Conservation (phyloP, 92 coral and sea anemone species). For the Ricordea florida region DNA sequence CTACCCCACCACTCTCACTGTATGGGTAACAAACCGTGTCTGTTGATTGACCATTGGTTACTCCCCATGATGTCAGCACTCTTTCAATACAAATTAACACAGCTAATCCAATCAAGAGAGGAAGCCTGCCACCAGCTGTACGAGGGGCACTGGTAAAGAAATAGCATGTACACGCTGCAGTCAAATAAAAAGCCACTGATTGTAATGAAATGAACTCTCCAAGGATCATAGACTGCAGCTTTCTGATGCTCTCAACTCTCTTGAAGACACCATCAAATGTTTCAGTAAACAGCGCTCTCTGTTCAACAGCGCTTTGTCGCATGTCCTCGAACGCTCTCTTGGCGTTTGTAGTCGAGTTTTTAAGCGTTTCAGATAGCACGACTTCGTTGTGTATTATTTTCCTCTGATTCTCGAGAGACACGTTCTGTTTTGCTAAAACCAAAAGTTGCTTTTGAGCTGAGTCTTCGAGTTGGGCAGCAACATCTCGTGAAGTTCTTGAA, state of each 20-base stretch:
- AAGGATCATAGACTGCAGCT: conserved; percentile 82
- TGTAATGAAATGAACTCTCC: conserved; percentile 88
- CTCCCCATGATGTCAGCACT: conserved; percentile 55
- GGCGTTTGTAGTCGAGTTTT: conserved; percentile 73
- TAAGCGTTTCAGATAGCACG: conserved; percentile 56
- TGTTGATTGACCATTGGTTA: conserved; percentile 48
- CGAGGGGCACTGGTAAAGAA: conserved; percentile 84
- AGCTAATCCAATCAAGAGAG: conserved; percentile 63
- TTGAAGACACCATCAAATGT: conserved; percentile 82
- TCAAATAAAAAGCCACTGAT: conserved; percentile 81
- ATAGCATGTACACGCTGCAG: conserved; percentile 75
- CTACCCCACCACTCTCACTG: background rate
- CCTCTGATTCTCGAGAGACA: conserved; percentile 73
- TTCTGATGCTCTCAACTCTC: conserved; percentile 80
- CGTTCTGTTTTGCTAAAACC: conserved; percentile 66
- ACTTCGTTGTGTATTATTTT: conserved; percentile 61
- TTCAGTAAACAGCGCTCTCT: conserved; percentile 73
- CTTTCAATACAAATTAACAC: conserved; percentile 68
- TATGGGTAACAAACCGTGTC: background rate
- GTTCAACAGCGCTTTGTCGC: conserved; percentile 69
- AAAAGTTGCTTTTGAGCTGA: conserved; percentile 60
- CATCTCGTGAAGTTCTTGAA: conserved; percentile 74
- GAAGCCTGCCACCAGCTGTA: conserved; percentile 77
- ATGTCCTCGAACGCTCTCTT: conserved; percentile 79
- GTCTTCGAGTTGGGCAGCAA: conserved; percentile 76